Evolutionary conservation across 2,113 vertebrate genomes (phyloP), one percentile per base, ranked within the genome.

Genomic region (Micronycteris hirsuta): DNA sequence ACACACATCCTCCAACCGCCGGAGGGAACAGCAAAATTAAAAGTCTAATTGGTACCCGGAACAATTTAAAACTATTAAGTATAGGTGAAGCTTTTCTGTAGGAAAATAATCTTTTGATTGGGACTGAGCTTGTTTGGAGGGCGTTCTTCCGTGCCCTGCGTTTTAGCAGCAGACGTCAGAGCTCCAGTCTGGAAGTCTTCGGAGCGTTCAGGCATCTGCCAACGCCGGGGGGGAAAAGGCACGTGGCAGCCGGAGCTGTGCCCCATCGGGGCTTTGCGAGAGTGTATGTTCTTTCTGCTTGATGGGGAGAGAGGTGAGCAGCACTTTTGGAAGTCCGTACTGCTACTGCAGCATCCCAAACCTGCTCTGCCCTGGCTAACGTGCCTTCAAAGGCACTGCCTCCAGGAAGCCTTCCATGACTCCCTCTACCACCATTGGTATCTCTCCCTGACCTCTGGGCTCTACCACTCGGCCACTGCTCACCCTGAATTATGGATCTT

Each of bases 21-120:
- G 89, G 83, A 98, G 92, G 97, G 68, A 41, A 95, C 81, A 22
- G 49, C 3, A 96, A 96, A 97, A 97, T 96, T 78, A 91, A 95
- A 96, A 95, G 94, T 98, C 97, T 93, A 78, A 96, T 93, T 97
- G 96, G 2, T 5, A 95, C 70, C 88, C 52, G 17, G 90, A 87
- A 96, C 96, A 97, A 94, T 94, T 98, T 98, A 95, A 96, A 95
- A 98, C 94, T 70, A 91, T 74, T 93, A 96, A 95, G 86, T 94
- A 96, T 80, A 96, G 89, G 93, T 88, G 98, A 98, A 93, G 95
- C 97, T 98, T 97, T 86, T 93, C 98, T 96, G 49, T 45, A 81
- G 96, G 97, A 96, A 98, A 98, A 97, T 94, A 98, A 95, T 96
- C 89, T 96, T 98, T 36, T 87, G 88, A 86, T 95, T 97, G 96